phyloP scores from a whole-genome alignment of 1,140 invertebrate species.

The Hyles vespertilio region DNA sequence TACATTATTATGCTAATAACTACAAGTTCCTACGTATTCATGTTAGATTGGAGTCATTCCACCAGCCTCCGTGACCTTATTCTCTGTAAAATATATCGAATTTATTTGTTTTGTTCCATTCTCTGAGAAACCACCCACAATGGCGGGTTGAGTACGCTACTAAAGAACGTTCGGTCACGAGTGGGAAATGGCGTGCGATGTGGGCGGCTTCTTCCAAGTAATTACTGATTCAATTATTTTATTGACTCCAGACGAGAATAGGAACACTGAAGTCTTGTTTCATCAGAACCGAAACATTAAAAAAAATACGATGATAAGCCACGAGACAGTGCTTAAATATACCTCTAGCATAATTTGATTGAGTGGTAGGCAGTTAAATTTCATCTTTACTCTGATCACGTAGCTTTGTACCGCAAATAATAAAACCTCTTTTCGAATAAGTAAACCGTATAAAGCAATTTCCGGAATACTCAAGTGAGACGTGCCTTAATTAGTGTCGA shows the following conservation, averaged over 20 bases:
- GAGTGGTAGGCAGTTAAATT: no score
- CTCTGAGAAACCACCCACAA: no score
- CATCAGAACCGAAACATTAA: background rate
- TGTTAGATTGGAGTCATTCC: no score
- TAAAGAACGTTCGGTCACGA: background rate
- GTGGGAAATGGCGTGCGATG: slow-evolving; percentile 2
- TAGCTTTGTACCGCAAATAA: background rate
- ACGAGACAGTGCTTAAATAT: no score
- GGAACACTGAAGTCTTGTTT: slow-evolving; percentile 1
- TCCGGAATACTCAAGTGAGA: slow-evolving; percentile 3
- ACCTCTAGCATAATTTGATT: no score
- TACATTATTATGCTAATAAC: slow-evolving; percentile 31
- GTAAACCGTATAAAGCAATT: slow-evolving; percentile 1
- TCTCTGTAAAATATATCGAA: no score
- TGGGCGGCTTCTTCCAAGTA: slow-evolving; percentile 8
- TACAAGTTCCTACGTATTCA: slow-evolving; percentile 3
- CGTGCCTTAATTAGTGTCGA: slow-evolving; percentile 22
- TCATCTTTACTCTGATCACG: background rate
- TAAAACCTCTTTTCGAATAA: background rate
- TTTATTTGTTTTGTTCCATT: no score
- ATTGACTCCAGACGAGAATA: slow-evolving; percentile 2
- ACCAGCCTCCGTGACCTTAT: no score
- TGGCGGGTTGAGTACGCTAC: no score
- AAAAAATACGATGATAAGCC: no score
- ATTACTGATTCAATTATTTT: slow-evolving; percentile 3